phyloP scores from a whole-genome alignment of 1,140 invertebrate genomes.

The Drosophila pachea region DNA sequence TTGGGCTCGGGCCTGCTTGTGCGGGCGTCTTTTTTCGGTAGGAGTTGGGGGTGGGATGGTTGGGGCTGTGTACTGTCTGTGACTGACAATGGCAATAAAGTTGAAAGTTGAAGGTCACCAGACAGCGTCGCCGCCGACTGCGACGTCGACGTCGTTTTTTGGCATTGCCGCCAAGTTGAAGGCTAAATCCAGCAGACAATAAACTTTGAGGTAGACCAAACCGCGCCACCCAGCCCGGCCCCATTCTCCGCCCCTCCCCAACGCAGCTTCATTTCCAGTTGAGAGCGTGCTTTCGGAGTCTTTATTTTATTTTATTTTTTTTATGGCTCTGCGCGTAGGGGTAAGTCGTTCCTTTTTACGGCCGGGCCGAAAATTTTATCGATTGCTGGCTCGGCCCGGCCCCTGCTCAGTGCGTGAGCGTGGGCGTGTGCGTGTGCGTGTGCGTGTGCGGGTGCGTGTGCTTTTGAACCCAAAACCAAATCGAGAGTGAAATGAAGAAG shows the following conservation, averaged over 20 bases:
- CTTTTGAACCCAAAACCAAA: constrained; percentile 43
- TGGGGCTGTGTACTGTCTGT: constrained; percentile 11
- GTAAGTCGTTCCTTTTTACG: constrained; percentile 45
- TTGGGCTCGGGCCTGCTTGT: not conserved
- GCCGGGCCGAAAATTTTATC: constrained; percentile 59
- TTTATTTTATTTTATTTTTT: not conserved
- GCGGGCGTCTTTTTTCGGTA: too few relatives aligned
- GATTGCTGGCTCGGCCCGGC: constrained; percentile 33
- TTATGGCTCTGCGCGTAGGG: not conserved
- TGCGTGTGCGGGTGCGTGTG: constrained; percentile 63
- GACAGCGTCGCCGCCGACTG: constrained; percentile 36
- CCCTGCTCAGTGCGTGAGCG: not conserved
- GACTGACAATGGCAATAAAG: constrained; percentile 75
- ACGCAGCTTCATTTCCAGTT: constrained; percentile 44
- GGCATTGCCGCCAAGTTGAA: constrained; percentile 47
- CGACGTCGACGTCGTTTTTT: constrained; percentile 62
- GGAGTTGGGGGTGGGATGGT: not conserved
- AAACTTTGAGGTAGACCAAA: constrained; percentile 40
- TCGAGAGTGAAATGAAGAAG: not conserved
- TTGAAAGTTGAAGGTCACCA: constrained; percentile 78
- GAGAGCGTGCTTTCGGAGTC: constrained; percentile 11
- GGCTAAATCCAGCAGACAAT: constrained; percentile 35
- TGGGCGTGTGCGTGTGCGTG: constrained; percentile 53
- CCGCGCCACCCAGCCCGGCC: not conserved
- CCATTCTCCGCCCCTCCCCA: not conserved